Evolutionary conservation across 2,797 vertebrate species (phyloP).

Genomic region (Triplophysa yarkandensis): DNA sequence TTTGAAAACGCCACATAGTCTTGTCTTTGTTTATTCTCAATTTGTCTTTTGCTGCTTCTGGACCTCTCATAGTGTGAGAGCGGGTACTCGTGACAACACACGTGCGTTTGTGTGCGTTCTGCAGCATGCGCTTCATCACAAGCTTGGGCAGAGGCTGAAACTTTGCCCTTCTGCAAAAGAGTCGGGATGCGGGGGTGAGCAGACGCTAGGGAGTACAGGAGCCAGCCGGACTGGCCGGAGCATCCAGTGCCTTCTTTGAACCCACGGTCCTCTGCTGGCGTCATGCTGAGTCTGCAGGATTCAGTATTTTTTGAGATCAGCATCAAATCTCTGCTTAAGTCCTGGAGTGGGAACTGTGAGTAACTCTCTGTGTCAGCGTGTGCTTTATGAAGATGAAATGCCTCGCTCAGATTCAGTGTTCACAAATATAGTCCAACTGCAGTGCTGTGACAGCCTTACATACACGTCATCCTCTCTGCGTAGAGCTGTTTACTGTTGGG

Average conservation of each 20-base stretch:
- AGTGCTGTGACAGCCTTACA: neutral
- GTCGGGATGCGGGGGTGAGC: slow-evolving; percentile 23
- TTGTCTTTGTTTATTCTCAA: slow-evolving; percentile 40
- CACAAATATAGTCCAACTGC: neutral
- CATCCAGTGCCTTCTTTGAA: slow-evolving; percentile 48
- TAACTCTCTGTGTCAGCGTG: slow-evolving; percentile 61
- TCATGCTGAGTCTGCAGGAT: slow-evolving; percentile 86
- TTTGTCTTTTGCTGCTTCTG: slow-evolving; percentile 16
- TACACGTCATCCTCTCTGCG: slow-evolving; percentile 12
- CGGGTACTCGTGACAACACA: slow-evolving; percentile 15
- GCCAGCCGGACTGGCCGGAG: slow-evolving; percentile 46
- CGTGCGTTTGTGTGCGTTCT: neutral
- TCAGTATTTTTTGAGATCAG: slow-evolving; percentile 89
- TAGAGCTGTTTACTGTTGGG: neutral
- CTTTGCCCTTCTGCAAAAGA: slow-evolving; percentile 40
- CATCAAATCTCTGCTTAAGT: slow-evolving; percentile 98
- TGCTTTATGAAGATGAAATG: slow-evolving; percentile 15
- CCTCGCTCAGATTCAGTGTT: neutral
- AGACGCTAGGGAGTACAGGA: slow-evolving; percentile 4
- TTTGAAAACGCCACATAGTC: slow-evolving; percentile 56
- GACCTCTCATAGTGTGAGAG: slow-evolving; percentile 14
- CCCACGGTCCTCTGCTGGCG: slow-evolving; percentile 56
- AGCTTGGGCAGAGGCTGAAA: slow-evolving; percentile 45
- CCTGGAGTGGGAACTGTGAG: slow-evolving; percentile 95
- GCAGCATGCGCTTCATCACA: slow-evolving; percentile 37